Conservation (phyloP, 1,140 invertebrate genomes). For the Drosophila arawakana region DNA sequence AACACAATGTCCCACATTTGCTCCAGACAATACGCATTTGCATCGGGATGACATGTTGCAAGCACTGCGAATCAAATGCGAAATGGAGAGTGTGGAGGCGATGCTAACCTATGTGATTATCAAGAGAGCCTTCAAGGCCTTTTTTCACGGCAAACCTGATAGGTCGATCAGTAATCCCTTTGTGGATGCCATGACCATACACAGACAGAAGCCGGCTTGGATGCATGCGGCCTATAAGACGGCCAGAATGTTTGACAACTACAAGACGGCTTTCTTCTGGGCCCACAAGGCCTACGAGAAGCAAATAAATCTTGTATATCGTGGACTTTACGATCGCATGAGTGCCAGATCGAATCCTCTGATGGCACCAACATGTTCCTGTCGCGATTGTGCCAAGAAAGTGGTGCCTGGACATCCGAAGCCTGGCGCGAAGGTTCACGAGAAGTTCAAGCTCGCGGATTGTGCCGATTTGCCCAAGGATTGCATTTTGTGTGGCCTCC, state of each 20-base stretch:
- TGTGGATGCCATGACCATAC: constrained; percentile 57
- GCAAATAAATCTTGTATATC: constrained; percentile 61
- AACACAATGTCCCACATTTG: constrained; percentile 26
- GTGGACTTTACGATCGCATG: constrained; percentile 57
- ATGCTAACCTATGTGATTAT: constrained; percentile 69
- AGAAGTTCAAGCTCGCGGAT: constrained; percentile 47
- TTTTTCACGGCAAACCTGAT: constrained; percentile 63
- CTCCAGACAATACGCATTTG: constrained; percentile 28
- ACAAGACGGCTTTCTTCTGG: constrained; percentile 68
- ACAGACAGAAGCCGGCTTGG: constrained; percentile 57
- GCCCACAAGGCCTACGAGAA: constrained; percentile 69
- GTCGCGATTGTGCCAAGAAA: constrained; percentile 46
- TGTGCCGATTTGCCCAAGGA: constrained; percentile 43
- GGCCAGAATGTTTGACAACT: constrained; percentile 65
- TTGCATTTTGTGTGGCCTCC: constrained; percentile 66
- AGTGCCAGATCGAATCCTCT: constrained; percentile 51
- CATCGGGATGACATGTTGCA: constrained; percentile 69
- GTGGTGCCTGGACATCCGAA: constrained; percentile 51
- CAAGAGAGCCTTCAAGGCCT: constrained; percentile 70
- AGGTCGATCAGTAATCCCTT: constrained; percentile 62
- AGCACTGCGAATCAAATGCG: constrained; percentile 61
- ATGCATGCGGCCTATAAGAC: constrained; percentile 64
- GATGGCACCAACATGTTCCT: constrained; percentile 45
- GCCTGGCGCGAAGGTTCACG: constrained; percentile 12
- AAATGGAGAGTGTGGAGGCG: constrained; percentile 67